These are phyloP conservation scores for Oasisia sp. DNA, from an alignment of 2,888 invertebrate genomes.

Conservation along the genomic window DNA sequence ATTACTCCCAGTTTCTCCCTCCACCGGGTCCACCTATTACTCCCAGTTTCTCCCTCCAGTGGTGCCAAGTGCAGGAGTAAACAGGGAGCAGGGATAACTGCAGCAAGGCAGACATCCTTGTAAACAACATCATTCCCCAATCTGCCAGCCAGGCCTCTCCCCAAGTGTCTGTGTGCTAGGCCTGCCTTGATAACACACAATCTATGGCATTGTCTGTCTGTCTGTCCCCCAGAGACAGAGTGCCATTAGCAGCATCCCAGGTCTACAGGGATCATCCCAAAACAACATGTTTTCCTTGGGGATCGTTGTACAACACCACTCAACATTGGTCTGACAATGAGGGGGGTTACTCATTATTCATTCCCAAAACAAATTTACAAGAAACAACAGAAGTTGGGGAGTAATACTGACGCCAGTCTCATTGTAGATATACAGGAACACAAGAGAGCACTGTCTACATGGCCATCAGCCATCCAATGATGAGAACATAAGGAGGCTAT, in stretches of 20 bases:
- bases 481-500: too few species aligned
- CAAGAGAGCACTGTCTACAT: too few species aligned
- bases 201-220: not conserved
- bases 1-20: too few species aligned
- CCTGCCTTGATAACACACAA: not conserved
- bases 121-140: conserved; percentile 8
- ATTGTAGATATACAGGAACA: too few species aligned
- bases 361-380: too few species aligned
- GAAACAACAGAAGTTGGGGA: too few species aligned
- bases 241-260: not conserved
- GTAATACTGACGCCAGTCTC: too few species aligned
- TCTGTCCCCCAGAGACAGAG: not conserved
- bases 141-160: not conserved
- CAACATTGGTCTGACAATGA: not conserved
- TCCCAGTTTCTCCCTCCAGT: not conserved
- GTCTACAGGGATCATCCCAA: not conserved
- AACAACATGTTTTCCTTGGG: not conserved
- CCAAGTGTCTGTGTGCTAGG: not conserved
- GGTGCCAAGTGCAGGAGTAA: not conserved
- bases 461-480: too few species aligned
- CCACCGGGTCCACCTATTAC: too few species aligned
- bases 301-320: not conserved
- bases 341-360: too few species aligned
- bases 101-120: not conserved
- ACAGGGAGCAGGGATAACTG: not conserved